Base-by-base conservation (phyloP, 2,888 invertebrate species). In the Brachynemurus nebulosus region DNA sequence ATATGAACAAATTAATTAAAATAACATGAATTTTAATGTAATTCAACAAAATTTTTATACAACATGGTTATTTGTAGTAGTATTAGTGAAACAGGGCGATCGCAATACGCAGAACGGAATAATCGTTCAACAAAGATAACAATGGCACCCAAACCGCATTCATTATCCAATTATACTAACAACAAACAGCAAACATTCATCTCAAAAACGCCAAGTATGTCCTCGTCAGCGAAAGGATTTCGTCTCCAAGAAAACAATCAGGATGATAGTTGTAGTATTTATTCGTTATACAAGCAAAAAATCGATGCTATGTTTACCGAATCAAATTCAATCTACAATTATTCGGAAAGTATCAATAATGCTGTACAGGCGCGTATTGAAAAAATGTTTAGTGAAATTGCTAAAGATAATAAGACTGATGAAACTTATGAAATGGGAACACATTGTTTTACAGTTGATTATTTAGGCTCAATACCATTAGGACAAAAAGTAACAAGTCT, bases 221-320 rank as follows among this genome's bases (percentile, higher is more conserved):
- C 48, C 25, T 48, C 52, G 7, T 51, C 47, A 5, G 58, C 58
- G 2, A 56, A 57, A 47, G 60, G 60, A 16, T 64, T 64, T 49
- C 57, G 64, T 2, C 52, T 64, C 4, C 49, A 58, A 40, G 60
- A 62, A 5, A n/a, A n/a, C n/a, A 53, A 53, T 33, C 56, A 58
- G 45, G 56, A 57, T 42, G 57, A 57, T 18, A 57, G 61, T 1
- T 59, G 62, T 16, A 64, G 64, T 48, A 57, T 66, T 4, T 74
- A 80, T 55, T 80, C 82, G 46, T 70, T 78, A 47, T 85, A 85
- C 66, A 86, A 86, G 63, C 80, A 83, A 57, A 78, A 83, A 61
- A 90, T 90, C 58, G 90, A 90, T 66, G 77, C 85, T 18, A 80
- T 90, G 65, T 90, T 90, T 65, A 81, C 80, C 56, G 82, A 81